A percentile compares a stretch with the other conserved stretches of the same genome.
These are phyloP conservation scores for mouse (Mus musculus) DNA, from an alignment of 2,113 vertebrate genomes.

Conservation along the genomic window DNA sequence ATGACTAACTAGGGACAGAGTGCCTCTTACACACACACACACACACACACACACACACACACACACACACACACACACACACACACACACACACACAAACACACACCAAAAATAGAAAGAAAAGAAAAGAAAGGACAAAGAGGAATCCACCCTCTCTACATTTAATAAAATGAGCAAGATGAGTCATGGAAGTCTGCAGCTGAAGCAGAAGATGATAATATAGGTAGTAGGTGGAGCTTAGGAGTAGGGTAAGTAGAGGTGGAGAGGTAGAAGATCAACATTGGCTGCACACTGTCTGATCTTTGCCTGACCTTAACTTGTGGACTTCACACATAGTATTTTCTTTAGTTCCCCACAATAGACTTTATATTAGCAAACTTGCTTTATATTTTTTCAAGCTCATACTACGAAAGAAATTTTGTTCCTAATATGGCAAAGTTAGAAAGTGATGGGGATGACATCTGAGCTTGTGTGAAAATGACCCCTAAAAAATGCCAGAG, in stretches of 20 bases:
- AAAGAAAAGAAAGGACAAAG: neutral
- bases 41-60: neutral
- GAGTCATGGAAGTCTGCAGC: neutral
- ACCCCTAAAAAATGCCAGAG: neutral
- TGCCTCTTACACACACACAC: neutral
- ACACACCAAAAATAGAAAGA: neutral
- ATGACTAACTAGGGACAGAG: neutral
- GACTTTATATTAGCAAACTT: neutral
- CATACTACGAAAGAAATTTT: neutral
- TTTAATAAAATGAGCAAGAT: neutral
- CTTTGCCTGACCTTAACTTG: neutral
- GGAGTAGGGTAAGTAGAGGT: too few relatives aligned
- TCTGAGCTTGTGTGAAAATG: neutral
- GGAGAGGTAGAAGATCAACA: neutral
- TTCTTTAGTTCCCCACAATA: neutral
- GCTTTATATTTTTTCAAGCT: too few relatives aligned
- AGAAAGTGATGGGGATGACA: neutral
- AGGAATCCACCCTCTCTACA: neutral
- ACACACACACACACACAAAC: neutral
- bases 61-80: neutral
- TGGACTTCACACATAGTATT: fast-evolving
- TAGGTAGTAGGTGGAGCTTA: neutral
- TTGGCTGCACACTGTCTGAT: neutral
- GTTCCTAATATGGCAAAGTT: neutral
- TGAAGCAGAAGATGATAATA: neutral